Evolutionary conservation across 2,113 vertebrate species (phyloP).

Genomic region (Opisthocomus hoazin): DNA sequence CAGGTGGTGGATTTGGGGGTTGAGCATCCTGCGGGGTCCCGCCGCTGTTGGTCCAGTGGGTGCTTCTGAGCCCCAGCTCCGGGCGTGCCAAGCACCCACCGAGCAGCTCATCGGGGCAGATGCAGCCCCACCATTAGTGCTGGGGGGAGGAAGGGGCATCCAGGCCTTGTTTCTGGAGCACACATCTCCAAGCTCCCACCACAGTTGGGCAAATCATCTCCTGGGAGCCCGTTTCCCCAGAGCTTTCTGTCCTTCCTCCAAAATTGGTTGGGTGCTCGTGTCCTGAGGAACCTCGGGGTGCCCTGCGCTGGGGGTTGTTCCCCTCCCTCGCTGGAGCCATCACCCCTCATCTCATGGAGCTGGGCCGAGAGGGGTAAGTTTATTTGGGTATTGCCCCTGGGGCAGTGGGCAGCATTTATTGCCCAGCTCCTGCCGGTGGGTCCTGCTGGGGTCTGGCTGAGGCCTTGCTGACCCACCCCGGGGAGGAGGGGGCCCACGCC

Average conservation of each 20-base stretch:
- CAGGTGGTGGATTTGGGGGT: neutral
- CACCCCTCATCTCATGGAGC: fast-evolving
- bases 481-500: no score
- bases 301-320: fast-evolving
- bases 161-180: neutral
- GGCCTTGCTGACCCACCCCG: fast-evolving
- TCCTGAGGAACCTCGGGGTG: neutral
- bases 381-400: neutral
- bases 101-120: neutral
- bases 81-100: neutral
- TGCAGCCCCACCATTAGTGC: neutral
- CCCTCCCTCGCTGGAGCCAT: neutral
- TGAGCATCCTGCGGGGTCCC: fast-evolving
- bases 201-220: neutral
- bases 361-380: neutral
- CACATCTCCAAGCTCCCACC: fast-evolving
- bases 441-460: neutral
- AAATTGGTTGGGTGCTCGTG: neutral
- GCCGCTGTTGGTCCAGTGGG: neutral
- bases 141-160: fast-evolving
- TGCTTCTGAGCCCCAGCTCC: neutral
- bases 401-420: neutral
- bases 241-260: neutral
- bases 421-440: fast-evolving
- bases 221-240: neutral